Base-by-base conservation (phyloP, 2,797 vertebrate genomes). In the Thaleichthys pacificus region DNA sequence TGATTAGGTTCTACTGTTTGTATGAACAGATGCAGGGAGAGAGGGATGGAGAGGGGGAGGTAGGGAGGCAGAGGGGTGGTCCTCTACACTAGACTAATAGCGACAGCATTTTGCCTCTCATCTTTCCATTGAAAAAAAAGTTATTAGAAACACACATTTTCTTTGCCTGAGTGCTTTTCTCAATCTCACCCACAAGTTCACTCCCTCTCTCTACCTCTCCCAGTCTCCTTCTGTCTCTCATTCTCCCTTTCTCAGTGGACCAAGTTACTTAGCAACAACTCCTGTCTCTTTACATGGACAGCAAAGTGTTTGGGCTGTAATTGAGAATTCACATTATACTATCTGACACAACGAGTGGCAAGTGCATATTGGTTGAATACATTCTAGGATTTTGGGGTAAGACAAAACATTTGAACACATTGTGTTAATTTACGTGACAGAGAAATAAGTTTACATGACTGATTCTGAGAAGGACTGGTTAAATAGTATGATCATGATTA, bases 71-170 rank as follows among this genome's bases (percentile, higher is more conserved):
- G 12, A 3, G 32, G 3, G 42, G 42, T 12, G 42, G 42, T 47
- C 12, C 0, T 47, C 42, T 47, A 47, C 42, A 38, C 35, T 11
- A 58, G 74, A 74, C 71, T 75, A 76, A 72, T n/a, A 61, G 72
- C 60, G 73, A 62, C 67, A 17, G 21, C 54, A 66, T 71, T 69
- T 74, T 14, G 64, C 49, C 69, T 67, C 64, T 56, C 35, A 57
- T 80, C 74, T 80, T 66, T 71, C 66, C 70, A 71, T 68, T 72
- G 68, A 71, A 81, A 77, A 74, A 77, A 47, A 70, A 74, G 71
- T 79, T 80, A 77, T 79, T 77, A 80, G 62, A 69, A 72, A 62
- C 66, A 73, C 61, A 15, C 58, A 62, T 68, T 71, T 65, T 62
- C 58, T 69, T 64, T 77, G 56, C 30, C 26, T 28, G 57, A 73